A percentile compares a stretch with the other conserved stretches of the same genome.
Conservation (phyloP, 2,888 invertebrate species). For the Ptilodon capucinus region DNA sequence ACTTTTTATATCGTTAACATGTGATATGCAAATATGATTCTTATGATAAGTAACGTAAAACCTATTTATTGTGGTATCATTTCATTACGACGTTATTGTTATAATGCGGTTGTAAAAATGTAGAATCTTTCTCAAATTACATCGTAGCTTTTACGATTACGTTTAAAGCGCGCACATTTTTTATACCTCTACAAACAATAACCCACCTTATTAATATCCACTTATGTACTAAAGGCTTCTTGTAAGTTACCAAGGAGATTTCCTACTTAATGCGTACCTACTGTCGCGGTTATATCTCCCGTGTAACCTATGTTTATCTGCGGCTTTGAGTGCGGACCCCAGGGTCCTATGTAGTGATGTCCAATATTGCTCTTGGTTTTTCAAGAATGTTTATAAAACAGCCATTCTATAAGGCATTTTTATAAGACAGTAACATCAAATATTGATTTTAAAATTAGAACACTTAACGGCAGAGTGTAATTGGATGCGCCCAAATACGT, state of each 20-base stretch:
- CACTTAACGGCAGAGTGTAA: too few species aligned
- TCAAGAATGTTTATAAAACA: too few species aligned
- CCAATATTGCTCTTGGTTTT: too few species aligned
- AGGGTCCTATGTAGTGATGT: too few species aligned
- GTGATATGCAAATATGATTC: background rate
- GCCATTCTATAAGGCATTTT: too few species aligned
- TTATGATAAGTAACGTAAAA: background rate
- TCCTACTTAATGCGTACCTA: slow-evolving; percentile 7
- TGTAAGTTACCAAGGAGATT: slow-evolving; percentile 4
- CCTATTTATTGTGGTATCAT: background rate
- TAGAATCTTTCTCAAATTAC: background rate
- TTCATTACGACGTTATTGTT: background rate
- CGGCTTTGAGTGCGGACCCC: slow-evolving; percentile 26
- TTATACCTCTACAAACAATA: background rate
- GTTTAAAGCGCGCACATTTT: background rate
- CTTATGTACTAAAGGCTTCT: background rate
- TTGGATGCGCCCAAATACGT: too few species aligned
- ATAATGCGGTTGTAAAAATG: background rate
- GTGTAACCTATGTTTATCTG: slow-evolving; percentile 23
- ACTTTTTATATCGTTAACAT: too few species aligned
- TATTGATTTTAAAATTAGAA: too few species aligned
- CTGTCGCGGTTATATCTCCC: slow-evolving; percentile 11
- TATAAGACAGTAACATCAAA: too few species aligned
- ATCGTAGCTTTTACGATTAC: background rate
- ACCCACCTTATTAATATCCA: background rate